phyloP scores from a whole-genome alignment of 30 jellyfish, hydroid and myxozoan genomes.

The Aurelia sp. region DNA sequence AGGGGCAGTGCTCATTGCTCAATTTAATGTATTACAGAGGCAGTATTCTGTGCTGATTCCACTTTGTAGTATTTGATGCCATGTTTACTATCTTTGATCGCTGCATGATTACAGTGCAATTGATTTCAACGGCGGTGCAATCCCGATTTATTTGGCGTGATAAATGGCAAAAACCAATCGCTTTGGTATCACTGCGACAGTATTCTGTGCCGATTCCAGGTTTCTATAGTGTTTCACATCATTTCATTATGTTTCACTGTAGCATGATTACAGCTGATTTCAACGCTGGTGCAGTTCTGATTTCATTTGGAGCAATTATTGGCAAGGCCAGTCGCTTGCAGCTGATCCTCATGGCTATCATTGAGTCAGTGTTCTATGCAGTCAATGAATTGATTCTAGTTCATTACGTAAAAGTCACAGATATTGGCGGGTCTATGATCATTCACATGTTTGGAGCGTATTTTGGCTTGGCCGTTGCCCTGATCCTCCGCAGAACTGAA shows the following conservation, averaged over 20 bases:
- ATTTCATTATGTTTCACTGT: background rate
- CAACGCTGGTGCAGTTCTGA: constrained; percentile 92
- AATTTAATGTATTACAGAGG: constrained; percentile 76
- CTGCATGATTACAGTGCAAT: constrained; percentile 84
- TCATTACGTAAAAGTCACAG: constrained; percentile 83
- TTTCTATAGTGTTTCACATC: too few relatives aligned
- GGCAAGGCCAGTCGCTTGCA: constrained; percentile 97
- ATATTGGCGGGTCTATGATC: constrained; percentile 97
- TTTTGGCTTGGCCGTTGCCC: constrained; percentile 95
- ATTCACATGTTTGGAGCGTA: constrained; percentile 95
- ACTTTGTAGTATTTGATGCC: too few relatives aligned
- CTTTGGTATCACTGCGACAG: constrained; percentile 56
- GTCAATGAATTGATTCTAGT: constrained; percentile 80
- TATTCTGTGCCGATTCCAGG: too few relatives aligned
- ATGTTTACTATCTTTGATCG: background rate
- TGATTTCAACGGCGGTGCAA: constrained; percentile 93
- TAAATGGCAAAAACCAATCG: constrained; percentile 90
- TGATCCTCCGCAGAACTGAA: constrained; percentile 60
- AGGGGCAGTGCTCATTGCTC: constrained; percentile 93
- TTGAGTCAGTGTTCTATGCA: constrained; percentile 81
- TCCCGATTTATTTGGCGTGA: constrained; percentile 87
- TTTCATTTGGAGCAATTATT: constrained; percentile 91
- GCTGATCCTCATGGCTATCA: constrained; percentile 77
- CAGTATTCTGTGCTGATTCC: constrained; percentile 61
- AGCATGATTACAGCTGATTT: constrained; percentile 92